Conservation (phyloP, 2,113 vertebrate genomes). For the Pogonocichla stellata region DNA sequence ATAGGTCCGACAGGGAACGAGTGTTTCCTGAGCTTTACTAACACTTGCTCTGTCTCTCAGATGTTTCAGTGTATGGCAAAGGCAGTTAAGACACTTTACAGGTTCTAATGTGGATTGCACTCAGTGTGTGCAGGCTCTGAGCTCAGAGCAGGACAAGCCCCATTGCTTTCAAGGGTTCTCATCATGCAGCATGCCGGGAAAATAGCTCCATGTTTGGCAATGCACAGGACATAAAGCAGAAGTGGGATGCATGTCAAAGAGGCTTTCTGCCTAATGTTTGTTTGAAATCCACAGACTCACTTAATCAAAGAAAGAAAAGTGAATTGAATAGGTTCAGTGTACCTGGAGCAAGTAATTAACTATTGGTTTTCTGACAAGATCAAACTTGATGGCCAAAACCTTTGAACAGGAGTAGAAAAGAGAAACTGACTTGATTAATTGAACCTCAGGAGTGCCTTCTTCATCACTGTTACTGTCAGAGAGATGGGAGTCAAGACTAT, state of each 20-base stretch:
- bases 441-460: not conserved
- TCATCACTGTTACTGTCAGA: not conserved
- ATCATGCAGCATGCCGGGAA: not conserved
- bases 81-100: not conserved
- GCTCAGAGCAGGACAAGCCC: not conserved
- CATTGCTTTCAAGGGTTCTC: not conserved
- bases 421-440: conserved; percentile 27
- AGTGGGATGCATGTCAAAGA: conserved; percentile 5
- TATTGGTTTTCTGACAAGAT: conserved; percentile 65
- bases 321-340: conserved; percentile 28
- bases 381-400: not conserved
- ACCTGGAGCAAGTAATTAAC: conserved; percentile 35
- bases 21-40: not conserved
- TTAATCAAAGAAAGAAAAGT: conserved; percentile 50
- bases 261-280: not conserved
- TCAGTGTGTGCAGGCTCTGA: not conserved
- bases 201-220: not conserved
- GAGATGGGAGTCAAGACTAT: not conserved
- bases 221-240: not conserved
- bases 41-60: not conserved
- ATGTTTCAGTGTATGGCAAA: not conserved
- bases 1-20: not conserved
- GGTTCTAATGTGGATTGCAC: accelerated
- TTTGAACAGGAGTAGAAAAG: conserved; percentile 10
- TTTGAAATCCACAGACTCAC: conserved; percentile 10